Evolutionary conservation across 2,113 vertebrate genomes (phyloP), one percentile per base, ranked within the genome.

Genomic region (Naja naja): DNA sequence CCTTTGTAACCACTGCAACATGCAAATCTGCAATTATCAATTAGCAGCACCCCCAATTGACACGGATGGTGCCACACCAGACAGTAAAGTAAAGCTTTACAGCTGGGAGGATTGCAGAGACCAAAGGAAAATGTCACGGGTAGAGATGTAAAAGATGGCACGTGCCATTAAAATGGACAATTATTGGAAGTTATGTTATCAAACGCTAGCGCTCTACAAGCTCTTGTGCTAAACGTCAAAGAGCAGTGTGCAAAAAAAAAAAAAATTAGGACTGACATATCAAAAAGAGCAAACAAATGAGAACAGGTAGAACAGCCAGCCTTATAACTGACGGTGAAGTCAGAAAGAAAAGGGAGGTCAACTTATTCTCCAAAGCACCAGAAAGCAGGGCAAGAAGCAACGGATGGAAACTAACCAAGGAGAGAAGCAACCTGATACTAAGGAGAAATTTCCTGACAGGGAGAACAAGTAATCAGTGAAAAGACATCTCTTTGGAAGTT

Each of bases 21-120:
- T 81, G 45, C 23, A 11, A 11, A n/a, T 85, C 74, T 39, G 88
- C 55, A 60, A 56, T 86, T 93, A 90, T 93, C 89, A 90, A 86
- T 93, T 87, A 90, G 60, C 86, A 49, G 90, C 12, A 23, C 30
- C 56, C 4, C 69, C 47, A 86, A 93, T 93, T 93, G 90, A 39
- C 74, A 52, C 20, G 43, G 88, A 34, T 2, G 12, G 34, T 52
- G 74, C 58, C 12, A 56, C 47, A n/a, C 53, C 43, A 58, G 69
- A 89, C 85, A 85, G 20, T n/a, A 90, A 90, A 86, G 20, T 22
- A 90, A 55, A 1, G 4, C 1, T 58, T 90, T 85, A 14, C 45
- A 86, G 30, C 53, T 23, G 11, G 4, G 5, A 53, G 45, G 52
- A 47, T 18, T 34, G 64, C 30, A 4, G 64, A 52, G 58, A 43